A percentile compares a stretch with the other conserved stretches of the same genome.
Conservation (phyloP, 2,888 invertebrate genomes). For the Leptarthrus brevirostris region DNA sequence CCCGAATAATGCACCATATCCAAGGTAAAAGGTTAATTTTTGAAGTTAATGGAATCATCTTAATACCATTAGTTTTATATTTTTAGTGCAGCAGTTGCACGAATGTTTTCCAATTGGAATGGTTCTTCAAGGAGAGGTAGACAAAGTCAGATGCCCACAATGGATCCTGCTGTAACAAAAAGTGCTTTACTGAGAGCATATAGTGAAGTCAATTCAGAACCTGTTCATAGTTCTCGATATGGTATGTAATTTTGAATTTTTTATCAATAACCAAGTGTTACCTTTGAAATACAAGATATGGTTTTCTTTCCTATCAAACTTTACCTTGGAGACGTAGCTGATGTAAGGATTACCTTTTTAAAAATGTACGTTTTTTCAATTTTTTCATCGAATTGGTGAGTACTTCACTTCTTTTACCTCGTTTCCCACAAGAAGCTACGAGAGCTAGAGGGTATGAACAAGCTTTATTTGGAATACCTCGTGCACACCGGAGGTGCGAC, state of each 20-base stretch:
- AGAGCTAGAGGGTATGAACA: too few relatives aligned
- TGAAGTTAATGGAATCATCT: background rate
- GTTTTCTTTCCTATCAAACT: too few relatives aligned
- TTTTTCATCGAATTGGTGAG: too few relatives aligned
- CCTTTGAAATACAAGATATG: too few relatives aligned
- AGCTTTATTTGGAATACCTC: too few relatives aligned
- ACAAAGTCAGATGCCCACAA: conserved; percentile 70
- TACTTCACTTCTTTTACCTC: too few relatives aligned
- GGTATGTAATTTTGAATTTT: conserved; percentile 67
- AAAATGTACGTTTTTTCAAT: too few relatives aligned
- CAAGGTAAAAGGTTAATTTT: conserved; percentile 73
- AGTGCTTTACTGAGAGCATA: conserved; percentile 75
- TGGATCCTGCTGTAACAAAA: conserved; percentile 81
- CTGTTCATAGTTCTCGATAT: conserved; percentile 64
- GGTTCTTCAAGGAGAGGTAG: conserved; percentile 77
- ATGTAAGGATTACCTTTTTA: too few relatives aligned
- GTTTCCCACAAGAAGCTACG: too few relatives aligned
- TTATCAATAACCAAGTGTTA: too few relatives aligned
- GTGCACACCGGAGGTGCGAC: too few relatives aligned
- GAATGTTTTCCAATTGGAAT: conserved; percentile 78
- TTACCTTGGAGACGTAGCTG: too few relatives aligned
- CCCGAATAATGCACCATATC: conserved; percentile 85
- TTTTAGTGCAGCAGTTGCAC: conserved; percentile 79
- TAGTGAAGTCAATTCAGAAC: conserved; percentile 71
- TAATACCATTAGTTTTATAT: conserved; percentile 53